These are phyloP conservation scores for Aegypius monachus DNA, from an alignment of 2,113 vertebrate species.

Conservation along the genomic window DNA sequence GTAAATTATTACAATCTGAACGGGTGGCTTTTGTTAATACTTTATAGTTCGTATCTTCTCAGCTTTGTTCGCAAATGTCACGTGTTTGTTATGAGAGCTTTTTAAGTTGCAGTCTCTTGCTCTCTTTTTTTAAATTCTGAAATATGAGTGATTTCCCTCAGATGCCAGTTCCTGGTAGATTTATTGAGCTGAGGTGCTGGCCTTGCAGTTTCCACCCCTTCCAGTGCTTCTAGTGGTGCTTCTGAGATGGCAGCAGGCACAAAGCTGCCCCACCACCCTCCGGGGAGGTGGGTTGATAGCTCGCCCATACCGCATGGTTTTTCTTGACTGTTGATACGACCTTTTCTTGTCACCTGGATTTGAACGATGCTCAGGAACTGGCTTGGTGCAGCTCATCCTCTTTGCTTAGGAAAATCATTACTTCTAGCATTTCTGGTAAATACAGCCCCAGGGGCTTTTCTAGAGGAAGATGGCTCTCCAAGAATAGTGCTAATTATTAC, in stretches of 20 bases:
- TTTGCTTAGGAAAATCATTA: background rate
- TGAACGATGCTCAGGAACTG: background rate
- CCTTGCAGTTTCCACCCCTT: no score
- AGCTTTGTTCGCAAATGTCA: background rate
- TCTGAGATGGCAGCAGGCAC: background rate
- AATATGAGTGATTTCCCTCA: background rate
- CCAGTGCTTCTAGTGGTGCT: background rate
- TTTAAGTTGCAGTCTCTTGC: background rate
- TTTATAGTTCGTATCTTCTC: background rate
- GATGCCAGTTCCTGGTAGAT: background rate
- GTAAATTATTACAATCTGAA: background rate
- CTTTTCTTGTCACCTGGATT: background rate
- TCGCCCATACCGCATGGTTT: accelerated
- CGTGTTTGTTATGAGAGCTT: background rate
- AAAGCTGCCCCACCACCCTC: background rate
- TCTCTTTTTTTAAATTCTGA: background rate
- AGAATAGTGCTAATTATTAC: background rate
- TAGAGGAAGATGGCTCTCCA: background rate
- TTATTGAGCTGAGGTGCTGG: background rate
- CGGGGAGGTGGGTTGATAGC: background rate
- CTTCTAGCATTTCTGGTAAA: background rate
- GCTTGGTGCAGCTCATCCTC: background rate
- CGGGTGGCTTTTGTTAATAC: background rate
- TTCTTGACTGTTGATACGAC: background rate
- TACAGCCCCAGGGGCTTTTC: background rate